These are phyloP conservation scores for Conops quadrifasciatus DNA, from an alignment of 2,888 invertebrate species.

Conservation along the genomic window DNA sequence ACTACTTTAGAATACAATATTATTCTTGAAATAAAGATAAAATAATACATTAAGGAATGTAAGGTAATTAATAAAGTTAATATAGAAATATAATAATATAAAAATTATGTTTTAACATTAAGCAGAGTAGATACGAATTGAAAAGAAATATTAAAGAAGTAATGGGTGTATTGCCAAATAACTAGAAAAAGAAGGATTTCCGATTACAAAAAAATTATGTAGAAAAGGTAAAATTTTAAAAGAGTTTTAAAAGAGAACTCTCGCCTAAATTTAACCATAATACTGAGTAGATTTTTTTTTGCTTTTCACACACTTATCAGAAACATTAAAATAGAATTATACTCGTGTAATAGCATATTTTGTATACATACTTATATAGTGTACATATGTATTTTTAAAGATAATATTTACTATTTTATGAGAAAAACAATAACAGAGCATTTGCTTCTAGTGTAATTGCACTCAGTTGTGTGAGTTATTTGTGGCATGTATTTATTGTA, in stretches of 20 bases:
- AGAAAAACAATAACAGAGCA: not conserved
- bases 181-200: not conserved
- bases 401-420: not conserved
- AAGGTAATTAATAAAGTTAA: conserved; percentile 15
- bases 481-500: not conserved
- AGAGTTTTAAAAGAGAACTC: conserved; percentile 48
- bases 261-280: conserved; percentile 63
- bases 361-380: too few relatives aligned
- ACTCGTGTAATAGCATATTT: conserved; percentile 10
- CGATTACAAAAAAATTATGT: conserved; percentile 39
- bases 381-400: not conserved
- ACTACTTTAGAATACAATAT: conserved; percentile 25
- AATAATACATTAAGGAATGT: conserved; percentile 19
- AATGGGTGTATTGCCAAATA: conserved; percentile 34
- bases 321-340: not conserved
- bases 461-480: not conserved
- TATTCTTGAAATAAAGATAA: conserved; percentile 24
- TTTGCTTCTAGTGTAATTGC: conserved; percentile 1
- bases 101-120: conserved; percentile 28
- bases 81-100: conserved; percentile 38
- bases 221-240: conserved; percentile 41
- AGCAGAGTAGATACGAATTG: conserved; percentile 31
- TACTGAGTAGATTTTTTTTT: conserved; percentile 59
- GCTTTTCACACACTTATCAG: not conserved
- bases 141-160: conserved; percentile 35